Base-by-base conservation (phyloP, 1,140 invertebrate genomes). In the Nixonia krombeini region DNA sequence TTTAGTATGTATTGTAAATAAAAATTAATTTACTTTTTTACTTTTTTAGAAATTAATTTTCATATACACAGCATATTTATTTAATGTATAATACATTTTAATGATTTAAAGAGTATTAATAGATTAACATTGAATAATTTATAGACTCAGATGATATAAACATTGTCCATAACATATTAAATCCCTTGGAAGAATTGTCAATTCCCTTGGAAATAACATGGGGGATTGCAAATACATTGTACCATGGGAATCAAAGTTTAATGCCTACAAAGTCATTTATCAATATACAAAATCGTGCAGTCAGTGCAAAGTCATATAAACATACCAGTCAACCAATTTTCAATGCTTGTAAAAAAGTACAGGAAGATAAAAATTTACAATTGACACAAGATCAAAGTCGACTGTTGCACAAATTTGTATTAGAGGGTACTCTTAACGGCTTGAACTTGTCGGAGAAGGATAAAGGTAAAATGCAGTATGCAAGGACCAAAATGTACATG, bases 341-440 rank as follows among this genome's bases (percentile, higher is more conserved):
- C 80, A 81, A 90, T 70, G 87, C 89, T 0, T 89, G 92, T 35
- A 89, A 90, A 79, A 87, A 87, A 83, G 87, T 88, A 29, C 70
- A 87, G 37, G 73, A 87, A 18, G 85, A 85, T 58, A 78, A 80
- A 79, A 70, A 88, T 5, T 83, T 87, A 23, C 84, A 89, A 52
- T 79, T 92, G 5, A 89, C 86, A 12, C 89, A 91, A 61, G 89
- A 91, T 78, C 89, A 95, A 81, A 86, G 87, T 40, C 87, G 92
- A 63, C 74, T 96, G 18, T 77, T 96, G 10, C 84, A 90, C 31
- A 95, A 95, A 82, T 95, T 91, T 83, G 71, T 92, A 35, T 76
- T 94, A 1, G 95, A 97, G 86, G 93, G 91, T 15, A 90, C 88
- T 74, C 84, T 96, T 4, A 94, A 94, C 85, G 95, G 94, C 0